Evolutionary conservation across 2,113 vertebrate genomes (phyloP).

Genomic region (Bagarius yarrelli): DNA sequence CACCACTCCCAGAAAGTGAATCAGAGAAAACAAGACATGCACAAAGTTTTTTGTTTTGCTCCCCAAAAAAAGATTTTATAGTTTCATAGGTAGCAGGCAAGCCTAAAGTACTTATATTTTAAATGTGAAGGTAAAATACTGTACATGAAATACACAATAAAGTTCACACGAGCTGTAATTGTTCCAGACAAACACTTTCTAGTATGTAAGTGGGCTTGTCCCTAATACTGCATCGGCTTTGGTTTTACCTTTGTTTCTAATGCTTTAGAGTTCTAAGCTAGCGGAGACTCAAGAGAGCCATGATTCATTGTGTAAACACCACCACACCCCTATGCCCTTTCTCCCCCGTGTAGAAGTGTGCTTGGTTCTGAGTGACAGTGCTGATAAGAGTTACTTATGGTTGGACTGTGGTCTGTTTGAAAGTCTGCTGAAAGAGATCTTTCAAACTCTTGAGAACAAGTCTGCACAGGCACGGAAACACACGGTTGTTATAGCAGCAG

Average conservation of each 20-base stretch:
- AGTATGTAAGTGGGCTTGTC: neutral
- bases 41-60: neutral
- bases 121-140: neutral
- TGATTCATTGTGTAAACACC: slow-evolving; percentile 53
- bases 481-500: neutral
- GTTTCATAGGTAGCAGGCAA: neutral
- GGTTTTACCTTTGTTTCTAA: slow-evolving; percentile 36
- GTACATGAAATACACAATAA: neutral
- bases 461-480: slow-evolving; percentile 10
- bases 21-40: neutral
- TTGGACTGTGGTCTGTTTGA: slow-evolving; percentile 9
- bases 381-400: slow-evolving; percentile 32
- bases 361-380: slow-evolving; percentile 7
- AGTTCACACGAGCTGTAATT: neutral
- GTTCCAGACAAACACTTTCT: neutral
- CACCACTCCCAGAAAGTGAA: slow-evolving; percentile 29
- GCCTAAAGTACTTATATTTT: neutral
- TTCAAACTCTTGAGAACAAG: neutral
- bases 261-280: slow-evolving; percentile 21
- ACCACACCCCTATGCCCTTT: slow-evolving; percentile 35
- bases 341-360: slow-evolving; percentile 11
- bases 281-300: slow-evolving; percentile 12
- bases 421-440: slow-evolving; percentile 16
- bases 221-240: neutral
- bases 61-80: neutral